Percentiles rank a stretch among this genome's conserved stretches.
Conservation (phyloP, 1,140 invertebrate genomes). For the Hypothenemus hampei region DNA sequence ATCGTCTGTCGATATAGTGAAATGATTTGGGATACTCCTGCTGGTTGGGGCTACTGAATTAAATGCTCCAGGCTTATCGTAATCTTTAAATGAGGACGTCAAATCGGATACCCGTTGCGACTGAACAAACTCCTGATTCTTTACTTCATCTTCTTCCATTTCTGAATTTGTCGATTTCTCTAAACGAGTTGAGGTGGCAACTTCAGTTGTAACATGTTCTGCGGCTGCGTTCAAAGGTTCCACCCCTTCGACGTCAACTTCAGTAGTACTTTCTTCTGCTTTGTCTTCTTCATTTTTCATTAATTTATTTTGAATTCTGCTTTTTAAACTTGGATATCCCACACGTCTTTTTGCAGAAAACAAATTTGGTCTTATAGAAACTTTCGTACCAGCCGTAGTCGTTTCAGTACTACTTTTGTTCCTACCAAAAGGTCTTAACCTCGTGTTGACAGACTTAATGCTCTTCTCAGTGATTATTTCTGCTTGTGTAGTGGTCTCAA, state of each 20-base stretch:
- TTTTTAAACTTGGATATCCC: conserved; percentile 34
- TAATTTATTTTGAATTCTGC: conserved; percentile 35
- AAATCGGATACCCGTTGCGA: conserved; percentile 57
- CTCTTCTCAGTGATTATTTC: conserved; percentile 33
- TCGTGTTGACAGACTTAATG: conserved; percentile 37
- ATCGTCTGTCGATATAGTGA: conserved; percentile 58
- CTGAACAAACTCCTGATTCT: conserved; percentile 37
- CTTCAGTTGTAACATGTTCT: too few relatives aligned
- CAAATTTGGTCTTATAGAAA: conserved; percentile 41
- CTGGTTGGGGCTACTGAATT: conserved; percentile 47
- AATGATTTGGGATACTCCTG: conserved; percentile 53
- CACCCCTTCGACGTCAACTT: background rate
- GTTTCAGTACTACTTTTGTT: conserved; percentile 32
- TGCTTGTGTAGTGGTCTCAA: conserved; percentile 23
- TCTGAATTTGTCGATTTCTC: too few relatives aligned
- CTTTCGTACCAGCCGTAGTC: conserved; percentile 31
- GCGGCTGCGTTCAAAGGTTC: background rate
- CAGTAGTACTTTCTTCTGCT: conserved; percentile 1
- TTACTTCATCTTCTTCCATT: conserved; percentile 32
- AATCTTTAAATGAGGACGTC: conserved; percentile 54
- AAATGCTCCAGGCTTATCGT: conserved; percentile 54
- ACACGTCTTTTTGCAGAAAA: conserved; percentile 38
- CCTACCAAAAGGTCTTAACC: conserved; percentile 40
- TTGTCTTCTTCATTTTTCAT: conserved; percentile 29
- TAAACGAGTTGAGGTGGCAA: too few relatives aligned